Evolutionary conservation across 2,888 invertebrate species (phyloP).

Genomic region (Synergus japonicus): DNA sequence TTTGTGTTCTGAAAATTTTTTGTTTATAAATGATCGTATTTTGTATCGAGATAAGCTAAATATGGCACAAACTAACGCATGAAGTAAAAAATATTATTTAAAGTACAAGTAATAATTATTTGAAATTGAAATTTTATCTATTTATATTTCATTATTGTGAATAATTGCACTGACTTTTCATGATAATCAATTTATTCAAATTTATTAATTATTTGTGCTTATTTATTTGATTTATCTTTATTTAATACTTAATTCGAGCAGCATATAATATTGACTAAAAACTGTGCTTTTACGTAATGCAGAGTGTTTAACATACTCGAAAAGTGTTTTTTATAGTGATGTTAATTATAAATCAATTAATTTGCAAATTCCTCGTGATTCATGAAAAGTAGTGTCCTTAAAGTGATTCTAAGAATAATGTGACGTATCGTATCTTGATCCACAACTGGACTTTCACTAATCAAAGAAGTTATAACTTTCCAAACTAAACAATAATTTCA

Average conservation of each 20-base stretch:
- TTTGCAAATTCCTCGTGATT: not conserved
- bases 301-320: not conserved
- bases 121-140: not conserved
- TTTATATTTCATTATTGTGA: too few relatives aligned
- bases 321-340: not conserved
- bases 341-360: not conserved
- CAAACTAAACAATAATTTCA: not conserved
- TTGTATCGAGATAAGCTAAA: constrained; percentile 27
- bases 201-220: not conserved
- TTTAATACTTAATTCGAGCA: not conserved
- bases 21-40: constrained; percentile 41
- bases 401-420: not conserved
- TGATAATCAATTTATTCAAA: not conserved
- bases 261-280: not conserved
- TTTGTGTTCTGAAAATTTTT: constrained; percentile 22
- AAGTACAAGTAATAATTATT: not conserved
- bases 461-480: not conserved
- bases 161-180: not conserved
- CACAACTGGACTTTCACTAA: not conserved
- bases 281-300: not conserved
- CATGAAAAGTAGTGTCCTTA: not conserved
- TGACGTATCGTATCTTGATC: not conserved
- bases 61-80: constrained; percentile 27
- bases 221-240: not conserved
- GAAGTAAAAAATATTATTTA: not conserved